Base-by-base conservation (phyloP, 2,888 invertebrate genomes). In the Lysandra bellargus region DNA sequence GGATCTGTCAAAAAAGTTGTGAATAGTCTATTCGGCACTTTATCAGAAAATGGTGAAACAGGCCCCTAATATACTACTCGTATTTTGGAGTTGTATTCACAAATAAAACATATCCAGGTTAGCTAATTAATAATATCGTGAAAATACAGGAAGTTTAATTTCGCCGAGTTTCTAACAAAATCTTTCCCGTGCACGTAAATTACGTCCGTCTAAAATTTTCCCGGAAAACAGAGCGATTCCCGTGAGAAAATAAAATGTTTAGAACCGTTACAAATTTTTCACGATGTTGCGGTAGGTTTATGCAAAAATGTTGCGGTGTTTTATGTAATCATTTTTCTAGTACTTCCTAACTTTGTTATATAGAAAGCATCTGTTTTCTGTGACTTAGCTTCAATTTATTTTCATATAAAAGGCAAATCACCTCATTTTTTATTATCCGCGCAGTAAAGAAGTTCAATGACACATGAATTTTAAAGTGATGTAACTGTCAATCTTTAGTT, bases 181-280 rank as follows among this genome's bases (percentile, higher is more conserved):
- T 33, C 14, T 37, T 76, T 53, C 33, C 33, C 57, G 76, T 17
- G 53, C 23, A 53, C 53, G 57, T 76, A 53, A 76, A 76, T 53
- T 76, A 33, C 76, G 33, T 57, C 33, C 53, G 57, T 30, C 57
- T 30, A 76, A 57, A 30, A 33, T 57, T 53, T 33, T 33, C 76
- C 75, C 57, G 53, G 33, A 37, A 76, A 76, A 76, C 57, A 53
- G 53, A 76, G 76, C 53, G 33, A 76, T 57, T 33, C 33, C 53
- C 57, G 53, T 17, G 57, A 57, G 76, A 76, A 76, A 57, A 57
- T 49, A 76, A 76, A 64, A 79, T 53, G 33, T 60, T 30, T 23
- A 49, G 37, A 60, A 73, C 23, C 23, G 1, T 49, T 75, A 75
- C n/a, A 75, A 1, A 5, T 49, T 49, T 75, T 74, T 30, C 40